phyloP scores from a whole-genome alignment of 2,888 invertebrate species.

The Xestia c-nigrum region DNA sequence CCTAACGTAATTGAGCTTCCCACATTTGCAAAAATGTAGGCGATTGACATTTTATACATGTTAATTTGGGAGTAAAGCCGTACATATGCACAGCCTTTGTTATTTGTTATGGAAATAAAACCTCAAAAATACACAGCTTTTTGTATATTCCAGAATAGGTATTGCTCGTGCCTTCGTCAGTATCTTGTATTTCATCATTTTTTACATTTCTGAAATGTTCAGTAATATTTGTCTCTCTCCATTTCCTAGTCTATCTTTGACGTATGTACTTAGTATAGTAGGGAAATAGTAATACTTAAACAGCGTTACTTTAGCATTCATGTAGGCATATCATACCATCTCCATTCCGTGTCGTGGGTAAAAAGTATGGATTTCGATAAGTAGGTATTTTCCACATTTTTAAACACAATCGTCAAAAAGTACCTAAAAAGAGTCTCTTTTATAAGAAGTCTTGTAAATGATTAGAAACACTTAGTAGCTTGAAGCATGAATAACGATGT shows the following conservation, averaged over 20 bases:
- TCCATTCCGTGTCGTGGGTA: no score
- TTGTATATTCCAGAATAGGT: not conserved
- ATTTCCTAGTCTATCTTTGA: no score
- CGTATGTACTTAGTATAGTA: no score
- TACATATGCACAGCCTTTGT: not conserved
- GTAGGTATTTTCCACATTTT: not conserved
- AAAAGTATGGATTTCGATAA: not conserved
- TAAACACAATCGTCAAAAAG: not conserved
- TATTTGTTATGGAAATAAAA: not conserved
- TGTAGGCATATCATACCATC: no score
- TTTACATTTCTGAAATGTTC: not conserved
- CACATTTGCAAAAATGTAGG: slow-evolving; percentile 6
- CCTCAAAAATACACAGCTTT: not conserved
- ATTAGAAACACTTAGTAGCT: slow-evolving; percentile 11
- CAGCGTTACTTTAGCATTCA: not conserved
- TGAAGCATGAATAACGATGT: slow-evolving; percentile 28
- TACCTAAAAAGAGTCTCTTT: not conserved
- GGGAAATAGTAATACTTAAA: not conserved
- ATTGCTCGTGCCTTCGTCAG: not conserved
- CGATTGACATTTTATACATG: slow-evolving; percentile 12
- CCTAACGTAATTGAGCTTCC: slow-evolving; percentile 32
- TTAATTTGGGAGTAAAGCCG: not conserved
- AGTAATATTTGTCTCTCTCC: no score
- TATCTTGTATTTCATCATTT: not conserved
- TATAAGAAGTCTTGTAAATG: slow-evolving; percentile 9